phyloP scores from a whole-genome alignment of 2,888 invertebrate genomes.

The Phaonia tiefii region DNA sequence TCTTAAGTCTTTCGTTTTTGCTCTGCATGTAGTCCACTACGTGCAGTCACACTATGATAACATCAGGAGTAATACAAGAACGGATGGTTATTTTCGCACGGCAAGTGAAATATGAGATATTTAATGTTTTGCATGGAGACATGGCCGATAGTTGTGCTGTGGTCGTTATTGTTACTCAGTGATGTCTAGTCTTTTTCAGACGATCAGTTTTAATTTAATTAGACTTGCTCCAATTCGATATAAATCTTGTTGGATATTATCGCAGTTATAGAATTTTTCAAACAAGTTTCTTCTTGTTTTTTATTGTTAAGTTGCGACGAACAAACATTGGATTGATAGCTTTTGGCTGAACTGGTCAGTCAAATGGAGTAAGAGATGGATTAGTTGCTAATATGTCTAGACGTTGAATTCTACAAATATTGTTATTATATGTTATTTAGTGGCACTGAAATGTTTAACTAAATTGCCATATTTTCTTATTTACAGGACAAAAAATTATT shows the following conservation, averaged over 20 bases:
- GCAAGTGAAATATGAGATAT: constrained; percentile 56
- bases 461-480: too few species aligned
- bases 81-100: constrained; percentile 32
- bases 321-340: constrained; percentile 3
- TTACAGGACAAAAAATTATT: too few species aligned
- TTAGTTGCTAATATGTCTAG: neutral
- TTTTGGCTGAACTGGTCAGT: neutral
- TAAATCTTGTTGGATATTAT: constrained; percentile 35
- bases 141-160: neutral
- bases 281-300: neutral
- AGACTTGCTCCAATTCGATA: constrained; percentile 60
- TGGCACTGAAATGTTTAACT: neutral
- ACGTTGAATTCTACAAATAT: neutral
- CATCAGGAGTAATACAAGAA: constrained; percentile 36
- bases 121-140: constrained; percentile 34
- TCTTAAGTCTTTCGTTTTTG: constrained; percentile 59
- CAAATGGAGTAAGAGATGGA: neutral
- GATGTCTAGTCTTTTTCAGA: constrained; percentile 44
- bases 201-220: constrained; percentile 61
- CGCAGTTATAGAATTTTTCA: neutral
- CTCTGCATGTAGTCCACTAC: neutral
- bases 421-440: neutral
- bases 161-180: neutral
- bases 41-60: constrained; percentile 29
- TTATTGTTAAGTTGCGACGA: neutral